Evolutionary conservation across 1,140 invertebrate species (phyloP), one percentile per base, ranked within the genome.

Genomic region (Triops cancriformis): DNA sequence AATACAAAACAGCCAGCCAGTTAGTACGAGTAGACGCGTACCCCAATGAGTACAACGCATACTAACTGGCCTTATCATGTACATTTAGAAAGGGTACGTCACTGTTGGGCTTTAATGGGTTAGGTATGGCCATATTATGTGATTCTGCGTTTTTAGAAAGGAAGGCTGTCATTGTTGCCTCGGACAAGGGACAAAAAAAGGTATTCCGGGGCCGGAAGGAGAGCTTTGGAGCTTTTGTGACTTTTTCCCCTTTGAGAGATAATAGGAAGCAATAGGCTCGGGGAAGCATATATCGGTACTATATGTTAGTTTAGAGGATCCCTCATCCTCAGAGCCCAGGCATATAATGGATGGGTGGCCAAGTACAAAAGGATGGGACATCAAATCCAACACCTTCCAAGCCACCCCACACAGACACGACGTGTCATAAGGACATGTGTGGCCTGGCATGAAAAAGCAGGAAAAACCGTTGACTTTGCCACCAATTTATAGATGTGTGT

Each of bases 401-500:
- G 51, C 51, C 14, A 64, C 51, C 51, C 51, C 51, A 64, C 51
- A 64, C 51, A 64, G 51, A 64, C 51, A 64, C 51, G 51, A 64
- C 51, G n/a, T 64, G 51, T 64, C 51, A 64, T 64, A 64, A 64
- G 51, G 51, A 64, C 51, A 64, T 64, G 51, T 37, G 31, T 64
- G 51, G 51, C 51, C 3, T 64, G 51, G 51, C 51, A 64, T 64
- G 51, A 64, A 64, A 64, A 64, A 64, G 51, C 31, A 64, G 51
- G 51, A 64, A 64, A 64, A 64, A 64, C 51, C 51, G 51, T 64
- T 64, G 51, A 64, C 51, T 64, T 37, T 64, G 51, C 51, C 51
- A 64, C 51, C 51, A 23, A 64, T 64, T 64, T 64, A 64, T 14
- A 64, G 51, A 64, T 64, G 51, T 64, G 51, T 64, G 51, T 64